phyloP scores from a whole-genome alignment of 2,888 invertebrate genomes.

The Drosophila mimica region DNA sequence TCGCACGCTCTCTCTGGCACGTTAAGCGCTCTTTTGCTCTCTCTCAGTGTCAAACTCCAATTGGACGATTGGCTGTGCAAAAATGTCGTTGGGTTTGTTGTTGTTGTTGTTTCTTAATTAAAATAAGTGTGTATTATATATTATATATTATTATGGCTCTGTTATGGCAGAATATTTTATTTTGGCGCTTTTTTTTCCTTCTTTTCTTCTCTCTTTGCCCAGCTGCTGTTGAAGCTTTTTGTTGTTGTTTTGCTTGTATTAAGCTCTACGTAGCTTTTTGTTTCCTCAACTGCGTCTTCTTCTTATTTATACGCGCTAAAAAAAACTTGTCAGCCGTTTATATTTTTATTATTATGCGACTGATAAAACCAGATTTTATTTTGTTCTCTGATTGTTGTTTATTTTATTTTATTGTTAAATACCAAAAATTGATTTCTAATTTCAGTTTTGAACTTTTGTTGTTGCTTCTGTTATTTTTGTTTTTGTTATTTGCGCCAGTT shows the following conservation, averaged over 20 bases:
- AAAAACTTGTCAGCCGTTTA: constrained; percentile 55
- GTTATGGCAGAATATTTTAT: constrained; percentile 52
- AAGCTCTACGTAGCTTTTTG: constrained; percentile 42
- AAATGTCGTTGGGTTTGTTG: constrained; percentile 42
- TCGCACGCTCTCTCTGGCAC: constrained; percentile 6
- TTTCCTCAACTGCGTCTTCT: constrained; percentile 53
- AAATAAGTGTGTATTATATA: constrained; percentile 52
- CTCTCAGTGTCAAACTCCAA: constrained; percentile 45
- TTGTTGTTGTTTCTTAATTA: constrained; percentile 62
- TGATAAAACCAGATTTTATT: constrained; percentile 78
- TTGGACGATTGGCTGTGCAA: constrained; percentile 37
- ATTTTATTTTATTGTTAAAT: constrained; percentile 58
- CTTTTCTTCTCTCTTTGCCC: constrained; percentile 26
- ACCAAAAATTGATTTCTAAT: constrained; percentile 72
- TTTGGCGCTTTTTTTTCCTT: constrained; percentile 65
- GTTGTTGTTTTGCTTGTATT: constrained; percentile 46
- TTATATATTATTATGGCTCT: constrained; percentile 54
- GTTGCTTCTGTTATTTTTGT: constrained; percentile 25
- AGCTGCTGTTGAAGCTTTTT: constrained; percentile 47
- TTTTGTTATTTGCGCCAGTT: constrained; percentile 43
- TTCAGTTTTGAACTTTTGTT: constrained; percentile 61
- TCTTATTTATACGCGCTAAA: constrained; percentile 47
- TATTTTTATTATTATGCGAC: constrained; percentile 46
- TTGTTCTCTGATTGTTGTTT: constrained; percentile 44
- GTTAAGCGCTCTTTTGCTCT: constrained; percentile 7